Base-by-base conservation (phyloP, 30 jellyfish, hydroid and myxozoan species). In the Pelagia noctiluca region DNA sequence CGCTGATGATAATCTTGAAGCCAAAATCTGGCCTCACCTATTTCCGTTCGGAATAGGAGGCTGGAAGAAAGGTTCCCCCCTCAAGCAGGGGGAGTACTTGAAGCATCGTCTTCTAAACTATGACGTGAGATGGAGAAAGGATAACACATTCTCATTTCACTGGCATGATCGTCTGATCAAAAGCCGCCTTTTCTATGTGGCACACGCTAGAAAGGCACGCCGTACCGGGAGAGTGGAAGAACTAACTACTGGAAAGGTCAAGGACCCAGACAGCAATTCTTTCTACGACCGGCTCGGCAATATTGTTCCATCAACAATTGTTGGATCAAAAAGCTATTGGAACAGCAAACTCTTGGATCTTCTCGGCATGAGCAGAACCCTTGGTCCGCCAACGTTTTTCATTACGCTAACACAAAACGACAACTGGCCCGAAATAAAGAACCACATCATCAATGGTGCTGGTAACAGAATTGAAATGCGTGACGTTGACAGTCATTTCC, bases 101-200 rank as follows among this genome's bases (percentile, higher is more conserved):
- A 63, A 63, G 32, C 76, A n/a, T n/a, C n/a, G n/a, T n/a, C n/a
- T n/a, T n/a, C n/a, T n/a, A n/a, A n/a, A n/a, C n/a, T n/a, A n/a
- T 8, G 76, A 63, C 32, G 53, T 22, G 19, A 18, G 76, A 33
- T 63, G 76, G 76, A 23, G 76, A 25, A 63, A 63, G n/a, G 76
- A 63, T 24, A 12, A 7, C 2, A 21, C 37, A 16, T 63, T 63
- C n/a, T 63, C 76, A 23, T 63, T 21, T 21, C 48, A 63, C 50
- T 63, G 70, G n/a, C 5, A 54, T 29, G 70, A 29, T 3, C 21
- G 25, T 19, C 70, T 8, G 21, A 8, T 5, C 2, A 33, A 54
- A 5, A 54, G 70, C 8, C n/a, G n/a, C n/a, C n/a, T n/a, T n/a
- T n/a, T n/a, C n/a, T n/a, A n/a, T n/a, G n/a, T n/a, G n/a, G n/a